Conservation (phyloP, 2,113 vertebrate species). For the Anhinga anhinga region DNA sequence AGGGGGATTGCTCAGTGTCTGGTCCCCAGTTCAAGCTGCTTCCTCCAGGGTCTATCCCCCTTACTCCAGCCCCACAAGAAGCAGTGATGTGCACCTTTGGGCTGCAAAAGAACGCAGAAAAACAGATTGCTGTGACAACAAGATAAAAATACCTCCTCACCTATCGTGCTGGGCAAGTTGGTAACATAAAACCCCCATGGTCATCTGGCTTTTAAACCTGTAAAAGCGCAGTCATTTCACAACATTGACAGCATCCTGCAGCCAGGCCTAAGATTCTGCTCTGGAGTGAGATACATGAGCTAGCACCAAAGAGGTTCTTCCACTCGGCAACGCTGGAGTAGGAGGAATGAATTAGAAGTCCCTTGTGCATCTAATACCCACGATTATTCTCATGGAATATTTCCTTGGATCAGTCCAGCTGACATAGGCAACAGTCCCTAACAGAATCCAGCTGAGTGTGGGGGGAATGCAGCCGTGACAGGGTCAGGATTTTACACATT, state of each 20-base stretch:
- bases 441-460: background rate
- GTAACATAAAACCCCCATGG: background rate
- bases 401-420: background rate
- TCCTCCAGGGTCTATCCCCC: background rate
- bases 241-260: accelerated
- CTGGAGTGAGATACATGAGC: background rate
- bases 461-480: accelerated
- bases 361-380: background rate
- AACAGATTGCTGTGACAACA: background rate
- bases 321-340: background rate
- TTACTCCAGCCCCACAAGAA: background rate
- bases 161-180: background rate
- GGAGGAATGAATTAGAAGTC: background rate
- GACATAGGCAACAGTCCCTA: accelerated
- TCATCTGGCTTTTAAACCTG: background rate
- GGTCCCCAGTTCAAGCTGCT: background rate
- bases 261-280: background rate
- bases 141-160: background rate
- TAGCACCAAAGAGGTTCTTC: background rate
- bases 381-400: background rate
- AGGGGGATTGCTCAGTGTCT: background rate
- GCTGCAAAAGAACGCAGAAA: background rate
- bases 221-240: background rate
- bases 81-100: background rate
- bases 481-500: background rate